Base-by-base conservation (phyloP, 2,113 vertebrate species). In the Phylloscopus trochiloides region DNA sequence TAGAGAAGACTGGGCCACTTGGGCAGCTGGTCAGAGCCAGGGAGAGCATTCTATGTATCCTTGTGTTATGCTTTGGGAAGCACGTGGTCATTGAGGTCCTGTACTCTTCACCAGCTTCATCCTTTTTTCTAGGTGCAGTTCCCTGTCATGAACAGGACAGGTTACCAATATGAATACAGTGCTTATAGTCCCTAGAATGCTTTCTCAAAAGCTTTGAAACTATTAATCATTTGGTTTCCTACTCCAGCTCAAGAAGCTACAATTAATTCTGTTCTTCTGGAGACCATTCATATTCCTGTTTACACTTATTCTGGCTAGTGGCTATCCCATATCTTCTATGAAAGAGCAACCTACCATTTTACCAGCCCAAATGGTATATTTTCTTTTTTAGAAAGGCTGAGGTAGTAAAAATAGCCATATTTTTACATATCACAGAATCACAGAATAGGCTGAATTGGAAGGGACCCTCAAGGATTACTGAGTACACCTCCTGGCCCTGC, bases 61-160 rank as follows among this genome's bases (percentile, higher is more conserved):
- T 40, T 45, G 10, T 4, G 7, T 36, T 38, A 17, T 1, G 5
- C 32, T 66, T 51, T n/a, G 29, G 62, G 66, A 74, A 63, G 62
- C 15, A 78, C 0, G 0, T 17, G 29, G 28, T 71, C n/a, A 40
- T 1, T 5, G 1, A 51, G 32, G 29, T 47, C 40, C 42, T 73
- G 67, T 3, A 43, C 10, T 66, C 26, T 63, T 58, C 26, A 6
- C 12, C 52, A 62, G 15, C 8, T 47, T 63, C 18, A n/a, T 48
- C 54, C 5, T 32, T 58, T 83, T 58, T 32, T 14, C 74, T 40
- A 51, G 29, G 28, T 55, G 58, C 38, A 29, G 8, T 4, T 70
- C 6, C 31, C 57, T 8, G 4, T 66, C 50, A 17, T 4, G 11
- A 47, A 66, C 17, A 66, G 17, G 9, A 48, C 7, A 66, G 26